phyloP scores from a whole-genome alignment of 2,797 vertebrate genomes.

The Sebastes glaucus region DNA sequence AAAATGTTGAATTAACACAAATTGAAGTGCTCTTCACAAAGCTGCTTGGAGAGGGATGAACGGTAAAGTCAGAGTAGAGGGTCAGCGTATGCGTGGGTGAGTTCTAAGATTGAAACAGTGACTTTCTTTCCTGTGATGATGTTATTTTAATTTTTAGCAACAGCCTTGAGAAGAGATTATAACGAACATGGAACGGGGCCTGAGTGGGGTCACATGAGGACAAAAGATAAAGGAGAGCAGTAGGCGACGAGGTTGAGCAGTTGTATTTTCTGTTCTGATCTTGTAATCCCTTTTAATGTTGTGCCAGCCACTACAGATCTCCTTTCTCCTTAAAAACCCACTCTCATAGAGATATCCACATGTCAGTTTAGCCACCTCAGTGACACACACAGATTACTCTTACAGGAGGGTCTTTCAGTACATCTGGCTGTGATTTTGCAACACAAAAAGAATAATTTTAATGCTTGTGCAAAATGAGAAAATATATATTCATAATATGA shows the following conservation, averaged over 20 bases:
- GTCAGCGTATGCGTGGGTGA: slow-evolving; percentile 8
- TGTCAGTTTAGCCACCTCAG: background rate
- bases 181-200: background rate
- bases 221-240: slow-evolving; percentile 24
- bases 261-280: slow-evolving; percentile 23
- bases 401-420: background rate
- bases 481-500: background rate
- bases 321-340: background rate
- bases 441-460: background rate
- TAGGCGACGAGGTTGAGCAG: slow-evolving; percentile 1
- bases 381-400: background rate
- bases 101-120: slow-evolving; percentile 17
- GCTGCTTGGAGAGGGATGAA: background rate
- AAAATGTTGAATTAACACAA: background rate
- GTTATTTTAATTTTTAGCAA: slow-evolving; percentile 15
- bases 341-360: background rate
- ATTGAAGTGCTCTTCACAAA: background rate
- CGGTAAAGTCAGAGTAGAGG: background rate
- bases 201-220: background rate
- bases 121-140: slow-evolving; percentile 15
- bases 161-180: slow-evolving; percentile 46
- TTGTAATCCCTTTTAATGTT: slow-evolving; percentile 19
- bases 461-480: background rate
- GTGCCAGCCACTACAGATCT: background rate
- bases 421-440: background rate